Evolutionary conservation across 2,888 invertebrate genomes (phyloP).

Genomic region (Brenthis hecate): DNA sequence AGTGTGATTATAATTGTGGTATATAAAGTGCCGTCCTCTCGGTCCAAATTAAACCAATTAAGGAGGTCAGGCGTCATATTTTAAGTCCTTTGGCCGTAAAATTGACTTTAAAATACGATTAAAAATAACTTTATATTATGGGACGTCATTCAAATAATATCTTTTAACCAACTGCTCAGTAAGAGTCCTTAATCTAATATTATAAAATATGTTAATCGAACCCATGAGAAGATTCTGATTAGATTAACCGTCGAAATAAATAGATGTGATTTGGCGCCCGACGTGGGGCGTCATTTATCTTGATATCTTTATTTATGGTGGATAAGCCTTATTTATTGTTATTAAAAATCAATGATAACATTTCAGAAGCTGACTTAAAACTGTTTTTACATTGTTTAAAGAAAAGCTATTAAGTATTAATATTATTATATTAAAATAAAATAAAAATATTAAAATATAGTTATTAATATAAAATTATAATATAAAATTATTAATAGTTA

Average conservation of each 20-base stretch:
- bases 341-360: neutral
- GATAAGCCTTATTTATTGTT: neutral
- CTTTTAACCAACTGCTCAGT: too few relatives aligned
- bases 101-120: neutral
- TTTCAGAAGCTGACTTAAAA: neutral
- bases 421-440: too few relatives aligned
- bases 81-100: neutral
- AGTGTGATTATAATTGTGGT: neutral
- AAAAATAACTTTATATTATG: too few relatives aligned
- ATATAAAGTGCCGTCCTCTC: neutral
- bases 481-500: too few relatives aligned
- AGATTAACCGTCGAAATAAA: slow-evolving; percentile 42
- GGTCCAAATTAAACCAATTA: neutral
- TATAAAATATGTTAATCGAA: slow-evolving; percentile 38
- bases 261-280: slow-evolving; percentile 53
- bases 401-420: too few relatives aligned
- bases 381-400: too few relatives aligned
- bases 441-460: too few relatives aligned
- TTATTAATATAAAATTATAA: too few relatives aligned
- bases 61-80: slow-evolving; percentile 7
- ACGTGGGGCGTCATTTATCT: slow-evolving; percentile 42
- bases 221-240: slow-evolving; percentile 27
- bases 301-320: slow-evolving; percentile 1
- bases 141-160: too few relatives aligned
- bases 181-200: neutral